A percentile compares a stretch with the other conserved stretches of the same genome.
Conservation (phyloP, 2,113 vertebrate species). For the Pelecanoides urinatrix region DNA sequence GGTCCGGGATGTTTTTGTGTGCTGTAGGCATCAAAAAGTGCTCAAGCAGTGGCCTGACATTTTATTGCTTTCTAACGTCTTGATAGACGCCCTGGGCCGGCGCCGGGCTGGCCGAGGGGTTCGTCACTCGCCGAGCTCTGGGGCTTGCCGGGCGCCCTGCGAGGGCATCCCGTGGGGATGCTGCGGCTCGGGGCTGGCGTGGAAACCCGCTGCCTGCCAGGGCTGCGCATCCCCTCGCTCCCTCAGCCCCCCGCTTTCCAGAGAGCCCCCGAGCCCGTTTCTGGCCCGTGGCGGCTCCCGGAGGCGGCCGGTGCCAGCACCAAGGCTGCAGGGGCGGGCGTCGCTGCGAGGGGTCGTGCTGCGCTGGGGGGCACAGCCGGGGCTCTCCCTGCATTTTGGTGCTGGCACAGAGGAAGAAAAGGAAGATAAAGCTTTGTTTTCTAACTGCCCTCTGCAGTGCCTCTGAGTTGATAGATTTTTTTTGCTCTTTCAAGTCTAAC, state of each 20-base stretch:
- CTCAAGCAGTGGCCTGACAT: background rate
- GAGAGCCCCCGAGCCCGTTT: background rate
- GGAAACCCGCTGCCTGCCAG: background rate
- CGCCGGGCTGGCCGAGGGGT: background rate
- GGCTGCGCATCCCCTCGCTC: background rate
- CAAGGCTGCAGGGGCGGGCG: background rate
- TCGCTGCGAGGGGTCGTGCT: background rate
- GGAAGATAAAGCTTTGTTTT: background rate
- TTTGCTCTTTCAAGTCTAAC: background rate
- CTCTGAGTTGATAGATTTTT: background rate
- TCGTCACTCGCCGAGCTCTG: background rate
- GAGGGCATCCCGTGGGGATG: background rate
- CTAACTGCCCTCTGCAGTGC: background rate
- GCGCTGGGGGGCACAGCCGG: background rate
- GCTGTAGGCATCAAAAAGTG: background rate
- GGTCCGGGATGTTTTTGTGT: background rate
- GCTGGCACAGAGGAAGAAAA: background rate
- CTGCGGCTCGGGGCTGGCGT: background rate
- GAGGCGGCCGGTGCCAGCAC: background rate
- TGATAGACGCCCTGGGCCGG: background rate
- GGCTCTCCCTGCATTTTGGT: rapidly evolving
- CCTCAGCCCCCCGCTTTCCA: background rate
- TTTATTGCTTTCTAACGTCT: background rate
- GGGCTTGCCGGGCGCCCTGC: rapidly evolving
- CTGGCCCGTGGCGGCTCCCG: rapidly evolving